Conservation (phyloP, 2,797 vertebrate genomes). For the Silurus lanzhouensis region DNA sequence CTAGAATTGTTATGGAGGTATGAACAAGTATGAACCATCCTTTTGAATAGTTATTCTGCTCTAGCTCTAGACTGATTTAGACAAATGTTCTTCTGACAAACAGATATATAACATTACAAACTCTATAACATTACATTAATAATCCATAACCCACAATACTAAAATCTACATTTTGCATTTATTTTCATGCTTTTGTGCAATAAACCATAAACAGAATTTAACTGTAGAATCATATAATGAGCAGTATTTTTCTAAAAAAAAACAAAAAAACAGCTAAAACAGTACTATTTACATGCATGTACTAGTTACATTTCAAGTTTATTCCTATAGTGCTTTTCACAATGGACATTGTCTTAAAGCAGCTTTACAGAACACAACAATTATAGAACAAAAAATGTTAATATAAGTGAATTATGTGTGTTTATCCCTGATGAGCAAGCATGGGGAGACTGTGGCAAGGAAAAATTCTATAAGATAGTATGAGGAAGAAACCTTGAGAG, state of each 20-base stretch:
- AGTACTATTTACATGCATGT: not conserved
- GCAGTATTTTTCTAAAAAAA: not conserved
- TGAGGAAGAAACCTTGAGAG: too few relatives aligned
- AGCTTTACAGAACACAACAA: too few relatives aligned
- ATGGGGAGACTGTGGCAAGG: too few relatives aligned
- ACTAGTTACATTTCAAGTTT: too few relatives aligned
- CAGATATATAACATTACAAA: not conserved
- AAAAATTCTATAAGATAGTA: too few relatives aligned
- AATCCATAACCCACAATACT: not conserved
- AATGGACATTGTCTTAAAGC: too few relatives aligned
- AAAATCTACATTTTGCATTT: not conserved
- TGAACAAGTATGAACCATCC: not conserved
- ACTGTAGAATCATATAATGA: not conserved
- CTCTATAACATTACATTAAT: too few relatives aligned
- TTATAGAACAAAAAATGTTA: too few relatives aligned
- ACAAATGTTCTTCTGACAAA: not conserved
- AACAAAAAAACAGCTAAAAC: not conserved
- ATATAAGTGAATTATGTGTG: too few relatives aligned
- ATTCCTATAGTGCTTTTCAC: too few relatives aligned
- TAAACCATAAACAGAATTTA: not conserved
- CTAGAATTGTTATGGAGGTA: not conserved
- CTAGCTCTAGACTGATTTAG: not conserved
- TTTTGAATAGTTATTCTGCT: not conserved
- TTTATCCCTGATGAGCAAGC: too few relatives aligned
- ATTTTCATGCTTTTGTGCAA: not conserved